These are phyloP conservation scores for Synodontis membranacea DNA, from an alignment of 2,113 vertebrate species.

Conservation along the genomic window DNA sequence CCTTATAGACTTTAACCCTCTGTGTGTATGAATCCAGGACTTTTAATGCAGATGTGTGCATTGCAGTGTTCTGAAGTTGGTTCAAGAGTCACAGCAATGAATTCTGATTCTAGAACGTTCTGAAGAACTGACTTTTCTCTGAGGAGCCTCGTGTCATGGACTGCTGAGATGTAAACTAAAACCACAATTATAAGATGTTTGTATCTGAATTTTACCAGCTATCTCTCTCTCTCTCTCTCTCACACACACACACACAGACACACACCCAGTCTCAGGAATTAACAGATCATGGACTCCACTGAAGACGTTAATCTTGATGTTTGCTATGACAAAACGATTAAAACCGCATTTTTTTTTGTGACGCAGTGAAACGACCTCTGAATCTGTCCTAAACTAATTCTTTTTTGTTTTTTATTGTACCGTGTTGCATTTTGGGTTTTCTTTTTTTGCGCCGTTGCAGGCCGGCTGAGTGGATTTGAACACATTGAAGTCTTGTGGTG, in stretches of 20 bases:
- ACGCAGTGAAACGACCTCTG: slow-evolving; percentile 60
- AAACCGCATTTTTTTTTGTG: slow-evolving; percentile 59
- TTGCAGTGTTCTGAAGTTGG: not conserved
- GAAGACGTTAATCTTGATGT: slow-evolving; percentile 59
- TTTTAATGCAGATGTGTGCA: not conserved
- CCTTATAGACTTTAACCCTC: slow-evolving; percentile 34
- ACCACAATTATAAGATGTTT: not conserved
- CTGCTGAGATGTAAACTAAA: slow-evolving; percentile 32
- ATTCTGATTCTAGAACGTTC: not conserved
- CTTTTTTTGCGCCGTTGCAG: slow-evolving; percentile 23
- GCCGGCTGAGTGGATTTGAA: slow-evolving; percentile 56
- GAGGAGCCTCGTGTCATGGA: not conserved
- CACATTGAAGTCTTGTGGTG: slow-evolving; percentile 63
- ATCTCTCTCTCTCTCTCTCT: not conserved
- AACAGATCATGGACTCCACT: slow-evolving; percentile 55
- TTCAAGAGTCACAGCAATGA: slow-evolving; percentile 2
- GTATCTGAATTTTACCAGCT: slow-evolving; percentile 50
- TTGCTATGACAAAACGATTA: slow-evolving; percentile 59
- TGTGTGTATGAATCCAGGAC: slow-evolving; percentile 22
- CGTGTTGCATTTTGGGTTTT: slow-evolving; percentile 28
- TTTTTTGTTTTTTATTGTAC: slow-evolving; percentile 18
- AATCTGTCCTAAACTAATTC: slow-evolving; percentile 50
- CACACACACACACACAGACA: slow-evolving; percentile 37
- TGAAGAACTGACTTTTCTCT: not conserved
- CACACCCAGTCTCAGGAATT: slow-evolving; percentile 71